Evolutionary conservation across 2,888 invertebrate genomes (phyloP), one percentile per base, ranked within the genome.

Genomic region (Drosophila borealis): DNA sequence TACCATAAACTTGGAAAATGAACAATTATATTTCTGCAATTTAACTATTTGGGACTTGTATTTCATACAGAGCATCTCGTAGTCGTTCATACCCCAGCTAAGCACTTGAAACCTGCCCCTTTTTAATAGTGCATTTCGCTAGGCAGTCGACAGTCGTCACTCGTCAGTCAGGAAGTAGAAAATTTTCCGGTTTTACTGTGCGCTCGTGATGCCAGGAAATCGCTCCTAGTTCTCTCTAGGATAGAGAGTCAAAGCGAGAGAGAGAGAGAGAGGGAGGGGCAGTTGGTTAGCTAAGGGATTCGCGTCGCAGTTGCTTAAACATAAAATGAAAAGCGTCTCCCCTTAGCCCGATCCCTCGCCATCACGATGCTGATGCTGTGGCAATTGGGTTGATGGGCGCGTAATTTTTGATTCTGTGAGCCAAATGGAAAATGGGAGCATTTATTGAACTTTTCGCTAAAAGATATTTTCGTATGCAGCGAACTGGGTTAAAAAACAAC

Each of bases 141-240:
- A 74, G 80, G 74, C 85, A 69, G 69, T 83, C 72, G 57, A 64
- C 73, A 68, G 69, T 83, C 72, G 57, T 54, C 72, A 62, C 56
- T 77, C 64, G 72, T 61, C 73, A 68, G 80, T 61, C 81, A 87
- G 88, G 86, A 84, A 82, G 86, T 88, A 73, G 74, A 76, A 88
- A 84, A 84, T 84, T 85, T 84, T 84, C 84, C 84, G 88, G 84
- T 88, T 88, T 83, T 82, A 76, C 77, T 79, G 71, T 79, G 69
- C 65, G 69, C 81, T 86, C 71, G 78, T 74, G 82, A 65, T 77
- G 88, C 45, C 83, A 83, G 83, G 83, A 83, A 88, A 83, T 88
- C 82, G 78, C 71, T 82, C 34, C 70, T 72, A 66, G 69, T 67
- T 69, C 48, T 69, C 48, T 54, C 53, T 49, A 54, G 50, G 37